Conservation (phyloP, 1,140 invertebrate species). For the Chelonus insularis region DNA sequence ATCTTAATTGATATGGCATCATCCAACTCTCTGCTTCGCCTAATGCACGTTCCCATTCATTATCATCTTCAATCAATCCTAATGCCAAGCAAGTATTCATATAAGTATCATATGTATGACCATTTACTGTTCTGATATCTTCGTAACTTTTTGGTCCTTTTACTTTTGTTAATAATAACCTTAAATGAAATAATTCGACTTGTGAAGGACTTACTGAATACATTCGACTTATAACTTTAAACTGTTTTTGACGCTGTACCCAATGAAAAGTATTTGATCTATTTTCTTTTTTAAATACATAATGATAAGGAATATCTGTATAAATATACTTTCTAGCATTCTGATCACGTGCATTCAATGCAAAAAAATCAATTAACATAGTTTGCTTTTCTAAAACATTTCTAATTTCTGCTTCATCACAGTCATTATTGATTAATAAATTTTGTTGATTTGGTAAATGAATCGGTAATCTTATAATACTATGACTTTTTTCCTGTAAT, state of each 20-base stretch:
- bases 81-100: slow-evolving; percentile 17
- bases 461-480: background rate
- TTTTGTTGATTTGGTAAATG: background rate
- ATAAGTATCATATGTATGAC: slow-evolving; percentile 7
- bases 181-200: slow-evolving; percentile 24
- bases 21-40: background rate
- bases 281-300: background rate
- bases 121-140: slow-evolving; percentile 23
- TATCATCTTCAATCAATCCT: slow-evolving; percentile 28
- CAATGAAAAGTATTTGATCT: background rate
- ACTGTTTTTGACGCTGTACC: background rate
- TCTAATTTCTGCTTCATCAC: background rate
- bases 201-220: slow-evolving; percentile 23
- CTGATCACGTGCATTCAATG: too few species aligned
- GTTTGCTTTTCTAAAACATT: too few species aligned
- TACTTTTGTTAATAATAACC: slow-evolving; percentile 14
- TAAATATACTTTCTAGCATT: too few species aligned
- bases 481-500: background rate
- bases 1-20: background rate
- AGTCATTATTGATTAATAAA: background rate
- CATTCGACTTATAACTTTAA: slow-evolving; percentile 22
- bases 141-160: slow-evolving; percentile 22
- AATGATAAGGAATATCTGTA: too few species aligned
- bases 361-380: too few species aligned
- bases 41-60: slow-evolving; percentile 19